Evolutionary conservation across 2,113 vertebrate genomes (phyloP).

Genomic region (Spheniscus mendiculus): DNA sequence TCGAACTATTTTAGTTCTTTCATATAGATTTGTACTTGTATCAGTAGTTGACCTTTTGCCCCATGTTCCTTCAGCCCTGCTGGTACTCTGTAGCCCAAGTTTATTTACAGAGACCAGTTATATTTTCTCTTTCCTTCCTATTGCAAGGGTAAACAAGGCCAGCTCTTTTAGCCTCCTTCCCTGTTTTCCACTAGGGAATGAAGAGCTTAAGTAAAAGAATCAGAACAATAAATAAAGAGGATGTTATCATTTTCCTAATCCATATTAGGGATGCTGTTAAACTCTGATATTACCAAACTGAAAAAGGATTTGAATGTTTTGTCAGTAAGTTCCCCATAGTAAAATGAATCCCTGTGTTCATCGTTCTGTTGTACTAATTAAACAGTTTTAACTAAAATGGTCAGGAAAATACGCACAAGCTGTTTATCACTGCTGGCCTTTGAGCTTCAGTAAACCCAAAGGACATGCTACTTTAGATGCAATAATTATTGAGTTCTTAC

Average conservation of each 20-base stretch:
- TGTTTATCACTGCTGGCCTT: constrained; percentile 70
- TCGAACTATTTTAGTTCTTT: neutral
- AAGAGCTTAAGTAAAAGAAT: constrained; percentile 29
- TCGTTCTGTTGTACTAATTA: constrained; percentile 67
- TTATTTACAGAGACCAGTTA: neutral
- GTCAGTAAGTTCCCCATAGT: constrained; percentile 55
- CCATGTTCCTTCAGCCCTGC: neutral
- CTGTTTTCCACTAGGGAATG: constrained; percentile 6
- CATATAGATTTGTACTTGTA: neutral
- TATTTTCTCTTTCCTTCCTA: neutral
- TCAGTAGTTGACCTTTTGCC: neutral
- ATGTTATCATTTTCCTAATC: constrained; percentile 45
- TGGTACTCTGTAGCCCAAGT: neutral
- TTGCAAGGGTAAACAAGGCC: neutral
- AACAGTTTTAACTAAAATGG: constrained; percentile 66
- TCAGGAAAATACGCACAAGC: constrained; percentile 52
- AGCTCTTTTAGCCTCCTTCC: neutral
- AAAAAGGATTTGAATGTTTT: constrained; percentile 55
- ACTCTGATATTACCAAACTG: constrained; percentile 36
- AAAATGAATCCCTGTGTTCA: constrained; percentile 68
- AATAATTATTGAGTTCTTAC: constrained; percentile 64
- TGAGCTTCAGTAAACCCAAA: constrained; percentile 49
- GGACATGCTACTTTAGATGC: constrained; percentile 55
- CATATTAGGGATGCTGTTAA: constrained; percentile 49
- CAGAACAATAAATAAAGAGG: constrained; percentile 44